A percentile compares a stretch with the other conserved stretches of the same genome.
Conservation (phyloP, 2,113 vertebrate genomes). For the Aplodontia rufa region DNA sequence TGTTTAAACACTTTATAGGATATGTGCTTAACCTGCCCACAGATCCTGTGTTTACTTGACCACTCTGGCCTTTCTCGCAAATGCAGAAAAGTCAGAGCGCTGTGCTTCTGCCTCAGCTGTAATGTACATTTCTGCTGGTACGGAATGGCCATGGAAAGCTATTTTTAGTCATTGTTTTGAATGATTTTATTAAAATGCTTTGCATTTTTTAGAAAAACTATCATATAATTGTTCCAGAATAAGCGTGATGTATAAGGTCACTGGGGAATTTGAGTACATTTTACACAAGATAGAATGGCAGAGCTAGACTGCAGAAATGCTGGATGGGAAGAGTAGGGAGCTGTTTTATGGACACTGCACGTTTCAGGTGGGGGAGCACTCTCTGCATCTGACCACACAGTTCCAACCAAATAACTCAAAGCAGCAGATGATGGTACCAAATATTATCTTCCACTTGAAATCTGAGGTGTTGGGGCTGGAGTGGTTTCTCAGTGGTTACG, state of each 20-base stretch:
- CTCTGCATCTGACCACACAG: neutral
- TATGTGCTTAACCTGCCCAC: neutral
- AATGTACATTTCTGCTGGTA: constrained; percentile 31
- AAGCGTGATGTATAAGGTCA: constrained; percentile 40
- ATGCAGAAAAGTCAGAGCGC: constrained; percentile 58
- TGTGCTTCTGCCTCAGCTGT: constrained; percentile 57
- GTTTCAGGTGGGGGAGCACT: neutral
- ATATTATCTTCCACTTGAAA: neutral
- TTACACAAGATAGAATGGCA: neutral
- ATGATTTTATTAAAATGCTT: constrained; percentile 71
- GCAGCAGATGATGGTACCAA: neutral
- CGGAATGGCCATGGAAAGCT: constrained; percentile 68
- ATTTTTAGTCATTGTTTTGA: constrained; percentile 76
- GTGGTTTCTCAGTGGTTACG: too few relatives aligned
- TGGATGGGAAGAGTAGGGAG: neutral
- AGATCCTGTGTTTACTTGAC: constrained; percentile 44
- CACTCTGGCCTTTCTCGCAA: neutral
- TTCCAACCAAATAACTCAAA: neutral
- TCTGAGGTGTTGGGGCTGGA: too few relatives aligned
- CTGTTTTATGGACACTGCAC: neutral
- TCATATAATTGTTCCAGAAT: constrained; percentile 56
- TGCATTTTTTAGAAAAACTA: constrained; percentile 52
- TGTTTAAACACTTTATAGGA: neutral
- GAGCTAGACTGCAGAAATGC: neutral
- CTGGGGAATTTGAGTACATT: constrained; percentile 32